Percentiles rank a stretch among this genome's conserved stretches.
These are phyloP conservation scores for Euzophera pinguis DNA, from an alignment of 2,888 invertebrate genomes.

Conservation along the genomic window DNA sequence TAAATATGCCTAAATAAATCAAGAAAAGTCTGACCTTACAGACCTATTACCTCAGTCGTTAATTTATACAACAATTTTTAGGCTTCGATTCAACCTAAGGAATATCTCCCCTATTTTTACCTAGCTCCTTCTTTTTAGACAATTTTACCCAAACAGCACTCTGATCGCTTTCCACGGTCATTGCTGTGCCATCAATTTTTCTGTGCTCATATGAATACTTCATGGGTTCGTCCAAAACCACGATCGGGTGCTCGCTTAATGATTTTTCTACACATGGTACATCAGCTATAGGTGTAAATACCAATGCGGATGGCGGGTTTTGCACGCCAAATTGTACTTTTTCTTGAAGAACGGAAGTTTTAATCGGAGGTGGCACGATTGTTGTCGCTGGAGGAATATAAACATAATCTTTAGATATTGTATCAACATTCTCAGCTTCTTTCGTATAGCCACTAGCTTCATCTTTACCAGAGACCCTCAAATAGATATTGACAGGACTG, in stretches of 20 bases:
- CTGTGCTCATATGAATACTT: conserved; percentile 25
- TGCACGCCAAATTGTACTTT: not conserved
- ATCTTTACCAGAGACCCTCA: not conserved
- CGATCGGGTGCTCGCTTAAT: conserved; percentile 25
- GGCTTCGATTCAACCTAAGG: conserved; percentile 15
- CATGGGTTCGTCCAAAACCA: conserved; percentile 21
- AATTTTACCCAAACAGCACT: conserved; percentile 21
- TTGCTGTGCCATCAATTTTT: conserved; percentile 24
- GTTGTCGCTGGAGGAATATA: conserved; percentile 25
- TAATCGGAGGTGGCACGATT: conserved; percentile 4
- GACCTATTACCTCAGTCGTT: no score
- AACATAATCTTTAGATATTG: conserved; percentile 22
- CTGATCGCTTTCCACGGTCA: conserved; percentile 19
- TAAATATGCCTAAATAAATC: no score
- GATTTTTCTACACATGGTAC: conserved; percentile 9
- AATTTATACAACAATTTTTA: conserved; percentile 1
- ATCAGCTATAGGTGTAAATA: not conserved
- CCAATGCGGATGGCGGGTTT: not conserved
- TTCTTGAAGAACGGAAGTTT: not conserved
- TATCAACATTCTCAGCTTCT: not conserved
- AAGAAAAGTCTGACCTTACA: no score
- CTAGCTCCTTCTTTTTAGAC: not conserved
- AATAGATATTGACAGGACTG: not conserved
- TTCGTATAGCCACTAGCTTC: not conserved
- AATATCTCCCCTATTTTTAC: conserved; percentile 19